phyloP scores from a whole-genome alignment of 2,113 vertebrate genomes.

The Onychostoma macrolepis region DNA sequence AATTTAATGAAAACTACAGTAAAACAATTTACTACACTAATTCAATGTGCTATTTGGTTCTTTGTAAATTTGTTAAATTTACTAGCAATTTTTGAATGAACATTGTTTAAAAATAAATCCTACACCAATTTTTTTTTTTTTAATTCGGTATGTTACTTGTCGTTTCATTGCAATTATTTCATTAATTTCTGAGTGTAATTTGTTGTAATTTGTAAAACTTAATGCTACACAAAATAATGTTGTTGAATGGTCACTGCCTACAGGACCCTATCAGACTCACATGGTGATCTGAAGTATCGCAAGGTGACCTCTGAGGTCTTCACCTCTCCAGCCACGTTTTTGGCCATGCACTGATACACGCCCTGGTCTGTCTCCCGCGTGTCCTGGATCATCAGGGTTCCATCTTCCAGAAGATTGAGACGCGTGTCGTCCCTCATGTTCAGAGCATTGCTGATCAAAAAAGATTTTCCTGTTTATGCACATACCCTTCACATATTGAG shows the following conservation, averaged over 20 bases:
- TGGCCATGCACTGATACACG: constrained; percentile 98
- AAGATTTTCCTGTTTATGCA: not conserved
- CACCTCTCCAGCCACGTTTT: constrained; percentile 94
- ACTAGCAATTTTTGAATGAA: not conserved
- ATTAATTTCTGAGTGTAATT: not conserved
- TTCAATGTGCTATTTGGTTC: not conserved
- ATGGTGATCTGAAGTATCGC: constrained; percentile 90
- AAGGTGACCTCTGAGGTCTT: constrained; percentile 95
- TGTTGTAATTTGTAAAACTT: not conserved
- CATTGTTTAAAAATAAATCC: not conserved
- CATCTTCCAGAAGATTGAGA: constrained; percentile 93
- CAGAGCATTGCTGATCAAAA: constrained; percentile 81
- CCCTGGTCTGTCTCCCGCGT: constrained; percentile 94
- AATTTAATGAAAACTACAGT: not conserved
- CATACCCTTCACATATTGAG: not conserved
- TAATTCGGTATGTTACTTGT: not conserved
- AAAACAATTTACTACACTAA: not conserved
- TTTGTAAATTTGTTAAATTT: not conserved
- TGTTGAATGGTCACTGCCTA: not conserved
- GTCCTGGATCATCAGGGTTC: constrained; percentile 96
- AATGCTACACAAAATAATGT: not conserved
- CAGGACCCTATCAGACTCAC: constrained; percentile 69
- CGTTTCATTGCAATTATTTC: not conserved
- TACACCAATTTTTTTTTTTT: not conserved
- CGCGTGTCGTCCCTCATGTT: constrained; percentile 95